Conservation (phyloP, 2,797 vertebrate species). For the Fistularia commersonii region DNA sequence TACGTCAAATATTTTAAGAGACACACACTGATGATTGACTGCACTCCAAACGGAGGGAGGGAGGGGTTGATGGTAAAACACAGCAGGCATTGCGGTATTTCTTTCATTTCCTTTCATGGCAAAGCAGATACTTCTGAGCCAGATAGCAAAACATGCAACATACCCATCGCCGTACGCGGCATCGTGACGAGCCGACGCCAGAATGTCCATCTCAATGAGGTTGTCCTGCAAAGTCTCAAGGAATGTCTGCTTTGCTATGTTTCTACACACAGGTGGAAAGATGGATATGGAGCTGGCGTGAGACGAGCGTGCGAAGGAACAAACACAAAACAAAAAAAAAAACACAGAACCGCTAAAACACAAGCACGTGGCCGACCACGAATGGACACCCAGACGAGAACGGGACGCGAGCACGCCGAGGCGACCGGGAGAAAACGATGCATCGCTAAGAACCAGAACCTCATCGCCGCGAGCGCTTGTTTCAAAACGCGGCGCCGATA, state of each 20-base stretch:
- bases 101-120: conserved; percentile 44
- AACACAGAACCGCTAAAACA: conserved; percentile 42
- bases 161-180: conserved; percentile 96
- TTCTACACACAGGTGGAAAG: conserved; percentile 98
- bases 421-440: conserved; percentile 78
- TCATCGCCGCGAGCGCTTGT: conserved; percentile 25
- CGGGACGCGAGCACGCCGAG: no score
- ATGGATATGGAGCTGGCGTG: conserved; percentile 86
- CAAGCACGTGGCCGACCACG: conserved; percentile 35
- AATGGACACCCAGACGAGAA: no score
- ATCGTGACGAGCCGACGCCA: conserved; percentile 91
- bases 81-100: conserved; percentile 36
- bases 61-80: conserved; percentile 41
- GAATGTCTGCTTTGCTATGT: conserved; percentile 99
- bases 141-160: conserved; percentile 76
- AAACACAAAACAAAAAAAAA: conserved; percentile 52
- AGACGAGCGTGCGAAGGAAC: conserved; percentile 84
- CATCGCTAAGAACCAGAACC: conserved; percentile 59
- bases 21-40: conserved; percentile 41
- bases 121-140: conserved; percentile 61
- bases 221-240: conserved; percentile 99
- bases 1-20: conserved; percentile 22
- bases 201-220: conserved; percentile 99
- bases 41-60: conserved; percentile 35
- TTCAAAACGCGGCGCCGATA: conserved; percentile 13